Conservation (phyloP, 2,113 vertebrate genomes). For the Limnothrissa miodon region DNA sequence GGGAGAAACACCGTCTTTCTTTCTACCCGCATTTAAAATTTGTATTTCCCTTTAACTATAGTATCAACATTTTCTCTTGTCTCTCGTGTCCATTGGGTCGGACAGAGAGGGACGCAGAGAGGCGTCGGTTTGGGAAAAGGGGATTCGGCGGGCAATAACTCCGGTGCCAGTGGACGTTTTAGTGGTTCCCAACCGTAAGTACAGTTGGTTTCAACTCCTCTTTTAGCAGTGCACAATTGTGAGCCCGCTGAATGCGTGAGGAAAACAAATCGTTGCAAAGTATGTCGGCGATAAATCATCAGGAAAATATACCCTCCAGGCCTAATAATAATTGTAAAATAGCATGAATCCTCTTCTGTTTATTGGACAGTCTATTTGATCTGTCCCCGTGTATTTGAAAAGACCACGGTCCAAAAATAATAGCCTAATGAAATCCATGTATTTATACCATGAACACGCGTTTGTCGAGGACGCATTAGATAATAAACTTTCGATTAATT, state of each 20-base stretch:
- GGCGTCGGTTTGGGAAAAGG: conserved; percentile 45
- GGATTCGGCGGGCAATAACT: conserved; percentile 51
- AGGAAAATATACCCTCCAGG: background rate
- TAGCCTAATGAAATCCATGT: background rate
- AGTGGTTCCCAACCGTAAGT: conserved; percentile 37
- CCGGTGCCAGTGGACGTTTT: conserved; percentile 24
- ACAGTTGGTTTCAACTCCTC: background rate
- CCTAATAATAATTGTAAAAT: background rate
- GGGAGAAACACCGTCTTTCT: conserved; percentile 24
- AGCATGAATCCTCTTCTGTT: background rate
- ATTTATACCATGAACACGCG: background rate
- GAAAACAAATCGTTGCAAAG: background rate
- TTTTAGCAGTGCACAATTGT: background rate
- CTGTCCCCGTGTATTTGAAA: background rate
- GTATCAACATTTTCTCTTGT: conserved; percentile 38
- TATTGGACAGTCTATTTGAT: background rate
- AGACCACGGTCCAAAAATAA: background rate
- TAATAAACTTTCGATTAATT: background rate
- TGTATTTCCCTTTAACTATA: conserved; percentile 26
- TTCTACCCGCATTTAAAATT: conserved; percentile 20
- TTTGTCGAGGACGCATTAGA: background rate
- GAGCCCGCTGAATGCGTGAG: background rate
- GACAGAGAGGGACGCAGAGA: conserved; percentile 30
- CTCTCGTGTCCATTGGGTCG: conserved; percentile 30
- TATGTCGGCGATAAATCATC: background rate